A percentile compares a stretch with the other conserved stretches of the same genome.
Evolutionary conservation across 2,113 vertebrate genomes (phyloP).

Genomic region (Irena cyanogastra): DNA sequence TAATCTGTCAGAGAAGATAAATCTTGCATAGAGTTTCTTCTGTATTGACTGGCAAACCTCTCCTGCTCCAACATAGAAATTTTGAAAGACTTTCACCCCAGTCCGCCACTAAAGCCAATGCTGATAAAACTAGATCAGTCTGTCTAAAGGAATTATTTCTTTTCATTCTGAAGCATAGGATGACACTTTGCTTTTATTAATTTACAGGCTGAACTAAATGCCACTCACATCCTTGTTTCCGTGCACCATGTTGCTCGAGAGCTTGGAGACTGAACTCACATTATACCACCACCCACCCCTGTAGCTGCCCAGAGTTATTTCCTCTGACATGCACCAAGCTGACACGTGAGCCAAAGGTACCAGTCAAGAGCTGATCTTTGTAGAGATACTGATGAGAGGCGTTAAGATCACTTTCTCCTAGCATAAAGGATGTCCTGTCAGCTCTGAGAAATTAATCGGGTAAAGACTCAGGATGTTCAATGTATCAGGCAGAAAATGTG

Average conservation of each 20-base stretch:
- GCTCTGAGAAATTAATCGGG: neutral
- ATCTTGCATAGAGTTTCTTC: neutral
- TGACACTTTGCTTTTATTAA: neutral
- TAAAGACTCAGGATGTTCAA: neutral
- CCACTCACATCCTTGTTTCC: neutral
- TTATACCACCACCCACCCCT: fast-evolving
- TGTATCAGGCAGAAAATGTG: neutral
- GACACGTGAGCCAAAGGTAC: neutral
- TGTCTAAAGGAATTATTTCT: conserved; percentile 15
- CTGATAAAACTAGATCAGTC: conserved; percentile 15
- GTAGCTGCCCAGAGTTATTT: neutral
- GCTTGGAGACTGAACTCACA: neutral
- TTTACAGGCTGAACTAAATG: neutral
- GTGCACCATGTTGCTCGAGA: fast-evolving
- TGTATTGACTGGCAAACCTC: neutral
- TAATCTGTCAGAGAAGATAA: neutral
- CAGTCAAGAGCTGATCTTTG: neutral
- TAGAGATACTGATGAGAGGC: neutral
- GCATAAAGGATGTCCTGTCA: neutral
- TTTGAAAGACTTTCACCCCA: neutral
- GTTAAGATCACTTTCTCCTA: neutral
- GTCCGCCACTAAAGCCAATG: neutral
- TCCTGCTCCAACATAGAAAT: neutral
- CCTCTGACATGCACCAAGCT: neutral
- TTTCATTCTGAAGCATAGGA: neutral